phyloP scores from a whole-genome alignment of 2,888 invertebrate genomes.

The Campoplex nolae region DNA sequence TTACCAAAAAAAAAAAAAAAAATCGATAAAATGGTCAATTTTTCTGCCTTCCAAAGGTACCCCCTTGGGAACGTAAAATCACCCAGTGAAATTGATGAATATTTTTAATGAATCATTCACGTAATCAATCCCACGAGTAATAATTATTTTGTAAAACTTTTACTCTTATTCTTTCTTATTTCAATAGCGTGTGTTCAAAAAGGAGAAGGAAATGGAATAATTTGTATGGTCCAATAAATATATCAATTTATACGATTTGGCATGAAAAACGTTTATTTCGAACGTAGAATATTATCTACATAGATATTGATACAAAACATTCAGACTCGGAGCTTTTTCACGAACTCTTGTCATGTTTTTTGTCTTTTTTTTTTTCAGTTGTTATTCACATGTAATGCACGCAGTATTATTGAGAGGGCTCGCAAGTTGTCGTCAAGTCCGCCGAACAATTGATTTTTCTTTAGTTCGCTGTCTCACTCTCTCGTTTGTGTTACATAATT shows the following conservation, averaged over 20 bases:
- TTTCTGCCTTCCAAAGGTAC: too few relatives aligned
- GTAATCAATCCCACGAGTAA: too few relatives aligned
- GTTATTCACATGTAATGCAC: neutral
- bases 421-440: neutral
- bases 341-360: conserved; percentile 12
- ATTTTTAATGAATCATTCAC: neutral
- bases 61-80: neutral
- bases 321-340: conserved; percentile 74
- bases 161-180: neutral
- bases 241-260: conserved; percentile 54
- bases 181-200: neutral
- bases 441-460: neutral
- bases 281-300: conserved; percentile 80
- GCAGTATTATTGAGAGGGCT: neutral
- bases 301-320: conserved; percentile 80
- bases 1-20: too few relatives aligned
- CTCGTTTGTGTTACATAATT: conserved; percentile 17
- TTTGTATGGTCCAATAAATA: neutral
- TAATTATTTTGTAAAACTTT: neutral
- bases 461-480: neutral
- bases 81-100: neutral
- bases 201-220: neutral
- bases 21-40: too few relatives aligned
- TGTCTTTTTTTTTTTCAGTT: neutral
- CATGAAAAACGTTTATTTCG: conserved; percentile 83